Evolutionary conservation across 2,797 vertebrate species (phyloP), one percentile per base, ranked within the genome.

Genomic region (Anniella stebbinsi): DNA sequence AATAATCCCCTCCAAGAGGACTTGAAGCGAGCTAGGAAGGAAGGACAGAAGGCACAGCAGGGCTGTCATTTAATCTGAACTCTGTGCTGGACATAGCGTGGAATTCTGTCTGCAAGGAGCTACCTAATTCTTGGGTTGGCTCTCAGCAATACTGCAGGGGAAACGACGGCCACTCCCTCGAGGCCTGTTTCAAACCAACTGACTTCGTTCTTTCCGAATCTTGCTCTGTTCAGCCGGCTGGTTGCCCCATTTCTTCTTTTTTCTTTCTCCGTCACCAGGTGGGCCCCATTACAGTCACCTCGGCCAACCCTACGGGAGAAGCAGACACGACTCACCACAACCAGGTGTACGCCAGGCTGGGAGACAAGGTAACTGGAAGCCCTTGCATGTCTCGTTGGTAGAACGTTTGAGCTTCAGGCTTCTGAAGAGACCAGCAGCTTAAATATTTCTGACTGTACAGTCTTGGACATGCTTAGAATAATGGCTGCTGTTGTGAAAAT

Each of bases 251-350:
- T 25, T 5, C 3, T 23, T 28, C 0, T 0, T 69, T 70, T 84
- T 86, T 86, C 45, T 18, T n/a, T n/a, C 72, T 54, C 8, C 69
- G 69, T 38, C 80, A 1, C 63, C 90, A 99, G 98, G 98, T 98
- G 82, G 98, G 98, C 13, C 98, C 98, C 60, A 97, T 98, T 2
- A 98, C 97, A 67, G 98, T 98, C n/a, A 99, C 98, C 0, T 99
- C 98, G 90, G 98, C 98, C 85, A 99, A 99, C 93, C 98, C 98
- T 0, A 98, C 98, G 0, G 98, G 98, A 69, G 98, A 99, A 93
- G 98, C 98, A 15, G 98, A 99, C 95, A 99, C 98, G 0, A 99
- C 98, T 11, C 98, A 99, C 93, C 98, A 99, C 97, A 99, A 99
- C 93, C 98, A 99, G 78, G 98, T 99, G 87, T 98, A 98, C 2